These are phyloP conservation scores for Octomys mimax DNA, from an alignment of 2,797 vertebrate genomes.

Conservation along the genomic window DNA sequence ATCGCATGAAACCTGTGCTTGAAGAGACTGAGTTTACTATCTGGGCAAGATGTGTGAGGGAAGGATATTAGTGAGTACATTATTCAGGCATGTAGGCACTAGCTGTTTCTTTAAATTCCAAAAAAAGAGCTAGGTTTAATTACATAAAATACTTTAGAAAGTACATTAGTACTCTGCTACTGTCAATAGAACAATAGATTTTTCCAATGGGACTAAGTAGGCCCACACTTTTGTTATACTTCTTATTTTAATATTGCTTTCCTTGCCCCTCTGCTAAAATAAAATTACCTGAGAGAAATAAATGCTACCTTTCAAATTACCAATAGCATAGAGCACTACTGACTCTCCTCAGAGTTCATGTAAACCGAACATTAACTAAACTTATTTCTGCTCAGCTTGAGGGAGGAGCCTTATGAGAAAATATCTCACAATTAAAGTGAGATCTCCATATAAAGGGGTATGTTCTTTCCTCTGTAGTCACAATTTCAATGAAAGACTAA, in stretches of 20 bases:
- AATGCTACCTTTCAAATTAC: slow-evolving; percentile 64
- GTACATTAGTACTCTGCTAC: slow-evolving; percentile 37
- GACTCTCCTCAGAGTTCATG: slow-evolving; percentile 36
- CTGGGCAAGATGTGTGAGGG: neutral
- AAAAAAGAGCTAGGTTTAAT: slow-evolving; percentile 17
- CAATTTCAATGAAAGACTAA: slow-evolving; percentile 57
- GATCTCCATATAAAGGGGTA: slow-evolving; percentile 18
- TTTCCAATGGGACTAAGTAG: slow-evolving; percentile 51
- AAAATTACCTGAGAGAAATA: slow-evolving; percentile 78
- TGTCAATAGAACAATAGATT: slow-evolving; percentile 64
- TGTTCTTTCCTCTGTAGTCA: slow-evolving; percentile 29
- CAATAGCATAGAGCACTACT: slow-evolving; percentile 25
- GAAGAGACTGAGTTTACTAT: neutral
- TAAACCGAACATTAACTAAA: slow-evolving; percentile 63
- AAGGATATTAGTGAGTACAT: neutral
- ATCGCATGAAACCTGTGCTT: neutral
- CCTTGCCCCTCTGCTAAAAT: slow-evolving; percentile 49
- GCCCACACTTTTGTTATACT: slow-evolving; percentile 63
- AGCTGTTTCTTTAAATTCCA: slow-evolving; percentile 38
- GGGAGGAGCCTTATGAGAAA: slow-evolving; percentile 13
- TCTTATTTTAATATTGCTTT: slow-evolving; percentile 75
- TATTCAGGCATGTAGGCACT: neutral
- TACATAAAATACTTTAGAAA: slow-evolving; percentile 67
- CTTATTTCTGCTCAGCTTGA: slow-evolving; percentile 36
- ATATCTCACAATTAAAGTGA: slow-evolving; percentile 66